A percentile compares a stretch with the other conserved stretches of the same genome.
Conservation (phyloP, 2,888 invertebrate genomes). For the Drosophila prostipennis region DNA sequence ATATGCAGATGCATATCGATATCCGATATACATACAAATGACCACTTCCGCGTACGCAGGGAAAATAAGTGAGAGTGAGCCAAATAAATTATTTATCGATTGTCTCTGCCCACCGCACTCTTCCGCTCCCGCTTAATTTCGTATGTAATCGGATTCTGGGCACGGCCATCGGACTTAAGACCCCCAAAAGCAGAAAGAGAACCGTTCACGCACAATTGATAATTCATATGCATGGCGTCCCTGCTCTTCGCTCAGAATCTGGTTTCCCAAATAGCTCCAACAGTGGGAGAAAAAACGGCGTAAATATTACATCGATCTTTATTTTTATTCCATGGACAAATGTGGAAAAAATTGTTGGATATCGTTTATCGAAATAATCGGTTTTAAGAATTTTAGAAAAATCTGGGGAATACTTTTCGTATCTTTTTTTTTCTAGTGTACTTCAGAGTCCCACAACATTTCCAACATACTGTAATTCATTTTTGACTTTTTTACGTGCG, state of each 20-base stretch:
- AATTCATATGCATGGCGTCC: conserved; percentile 72
- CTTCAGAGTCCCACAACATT: neutral
- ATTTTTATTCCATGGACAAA: too few relatives aligned
- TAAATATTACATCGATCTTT: too few relatives aligned
- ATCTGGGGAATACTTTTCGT: neutral
- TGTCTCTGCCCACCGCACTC: conserved; percentile 39
- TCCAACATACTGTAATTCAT: conserved; percentile 47
- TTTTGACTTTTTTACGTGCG: conserved; percentile 70
- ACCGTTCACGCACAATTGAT: conserved; percentile 73
- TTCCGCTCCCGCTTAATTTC: conserved; percentile 54
- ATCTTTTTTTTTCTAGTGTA: conserved; percentile 4
- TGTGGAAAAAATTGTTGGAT: too few relatives aligned
- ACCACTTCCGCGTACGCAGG: conserved; percentile 61
- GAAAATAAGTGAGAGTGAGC: conserved; percentile 12
- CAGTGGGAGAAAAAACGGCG: neutral
- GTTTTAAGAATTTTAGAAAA: too few relatives aligned
- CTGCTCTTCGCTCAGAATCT: conserved; percentile 13
- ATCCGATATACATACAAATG: conserved; percentile 56
- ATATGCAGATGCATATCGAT: conserved; percentile 63
- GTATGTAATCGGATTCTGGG: conserved; percentile 67
- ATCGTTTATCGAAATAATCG: too few relatives aligned
- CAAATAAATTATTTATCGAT: conserved; percentile 71
- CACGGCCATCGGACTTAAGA: conserved; percentile 49
- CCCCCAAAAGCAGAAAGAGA: conserved; percentile 20
- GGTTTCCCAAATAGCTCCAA: conserved; percentile 3